Evolutionary conservation across 2,797 vertebrate genomes (phyloP), one percentile per base, ranked within the genome.

Genomic region (Enteromius treurensis): DNA sequence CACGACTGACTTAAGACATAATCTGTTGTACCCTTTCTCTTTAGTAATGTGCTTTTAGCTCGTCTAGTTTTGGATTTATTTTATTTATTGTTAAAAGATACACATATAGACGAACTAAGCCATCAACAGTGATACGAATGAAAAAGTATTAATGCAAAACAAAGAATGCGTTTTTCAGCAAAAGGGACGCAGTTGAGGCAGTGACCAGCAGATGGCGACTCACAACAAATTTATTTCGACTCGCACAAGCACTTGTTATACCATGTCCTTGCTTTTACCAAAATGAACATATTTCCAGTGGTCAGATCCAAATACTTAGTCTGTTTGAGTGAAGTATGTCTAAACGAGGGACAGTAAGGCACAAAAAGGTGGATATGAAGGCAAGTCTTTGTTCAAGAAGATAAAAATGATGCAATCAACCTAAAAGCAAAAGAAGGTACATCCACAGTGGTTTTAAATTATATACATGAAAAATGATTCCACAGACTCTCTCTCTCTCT

Each of bases 151-250:
- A 47, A 80, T 65, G 14, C 37, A 78, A 64, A 69, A 85, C 64
- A 82, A 80, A 83, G 11, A 64, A 45, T 14, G 15, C 8, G 4
- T 58, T 42, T 68, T 26, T 42, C 26, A 26, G 23, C 21, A 40
- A 58, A 74, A 42, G 1, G 58, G 37, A 83, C 19, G 37, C 51
- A 77, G 19, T 70, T 60, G 37, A 69, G 7, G 2, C 11, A 42
- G 26, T 10, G 42, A 80, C 86, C 90, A 89, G 88, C 88, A 89
- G 87, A 88, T 85, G 90, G 84, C 23, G 86, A 75, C 81, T 85
- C n/a, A 64, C 45, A 42, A 65, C 67, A 29, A 77, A 67, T 23
- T 32, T 65, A 49, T 73, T 65, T 29, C 8, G 5, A 6, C 29
- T 47, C 49, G 15, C 51, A 40, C 23, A 42, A 19, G 77, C 69